Percentiles rank a stretch among this genome's conserved stretches.
Evolutionary conservation across 2,797 vertebrate species (phyloP).

Genomic region (Myotis vivesi): DNA sequence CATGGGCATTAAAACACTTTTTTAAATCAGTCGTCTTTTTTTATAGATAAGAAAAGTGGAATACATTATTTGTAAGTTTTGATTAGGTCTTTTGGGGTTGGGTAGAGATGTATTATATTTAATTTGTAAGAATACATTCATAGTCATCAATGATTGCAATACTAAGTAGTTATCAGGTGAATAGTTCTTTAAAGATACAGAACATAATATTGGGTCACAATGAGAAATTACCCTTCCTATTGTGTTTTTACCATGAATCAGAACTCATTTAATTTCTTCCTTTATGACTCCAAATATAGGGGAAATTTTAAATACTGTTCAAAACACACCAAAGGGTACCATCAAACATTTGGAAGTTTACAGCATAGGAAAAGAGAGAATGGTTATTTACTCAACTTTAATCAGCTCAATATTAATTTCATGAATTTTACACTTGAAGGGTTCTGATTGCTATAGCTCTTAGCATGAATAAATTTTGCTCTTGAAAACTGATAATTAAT

Average conservation of each 20-base stretch:
- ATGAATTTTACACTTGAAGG: constrained; percentile 81
- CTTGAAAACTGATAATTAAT: constrained; percentile 87
- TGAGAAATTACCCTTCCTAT: not conserved
- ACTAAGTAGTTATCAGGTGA: not conserved
- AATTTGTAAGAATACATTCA: constrained; percentile 11
- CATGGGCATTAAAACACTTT: not conserved
- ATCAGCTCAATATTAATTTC: constrained; percentile 78
- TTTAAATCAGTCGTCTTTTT: not conserved
- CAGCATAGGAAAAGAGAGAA: constrained; percentile 69
- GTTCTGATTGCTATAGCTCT: constrained; percentile 72
- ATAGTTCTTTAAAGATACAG: constrained; percentile 36
- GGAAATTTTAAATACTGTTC: not conserved
- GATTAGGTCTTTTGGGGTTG: not conserved
- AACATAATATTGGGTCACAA: not conserved
- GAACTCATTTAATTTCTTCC: constrained; percentile 1
- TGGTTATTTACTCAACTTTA: constrained; percentile 75
- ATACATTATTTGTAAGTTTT: not conserved
- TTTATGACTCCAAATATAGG: not conserved
- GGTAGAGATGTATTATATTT: constrained; percentile 10
- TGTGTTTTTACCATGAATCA: not conserved
- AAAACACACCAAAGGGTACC: constrained; percentile 55
- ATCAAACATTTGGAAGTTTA: constrained; percentile 74
- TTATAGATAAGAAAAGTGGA: constrained; percentile 14
- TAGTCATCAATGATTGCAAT: not conserved
- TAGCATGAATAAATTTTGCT: constrained; percentile 83